Base-by-base conservation (phyloP, 2,113 vertebrate genomes). In the Poecile atricapillus region DNA sequence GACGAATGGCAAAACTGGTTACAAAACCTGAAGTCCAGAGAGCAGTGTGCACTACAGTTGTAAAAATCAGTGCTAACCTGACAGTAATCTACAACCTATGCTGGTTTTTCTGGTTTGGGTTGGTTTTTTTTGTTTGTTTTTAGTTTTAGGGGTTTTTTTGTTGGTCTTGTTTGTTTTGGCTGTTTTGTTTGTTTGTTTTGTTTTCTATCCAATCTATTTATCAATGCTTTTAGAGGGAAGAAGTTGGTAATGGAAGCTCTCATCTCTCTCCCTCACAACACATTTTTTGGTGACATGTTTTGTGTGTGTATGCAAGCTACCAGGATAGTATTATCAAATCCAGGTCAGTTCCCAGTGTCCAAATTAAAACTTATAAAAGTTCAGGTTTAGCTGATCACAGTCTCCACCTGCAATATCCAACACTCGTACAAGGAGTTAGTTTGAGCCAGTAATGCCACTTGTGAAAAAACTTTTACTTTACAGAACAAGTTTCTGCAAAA, bases 191-290 rank as follows among this genome's bases (percentile, higher is more conserved):
- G 11, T 5, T 64, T 43, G 15, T 8, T 55, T 55, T 10, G 30
- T 55, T 87, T 83, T 94, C 50, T 69, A 24, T 20, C 41, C 13
- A 44, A 11, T 52, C 31, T 52, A 24, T 52, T 83, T 63, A 62
- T 63, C 19, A 58, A 18, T 37, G 25, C 0, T 63, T 79, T 71
- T 74, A 47, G 33, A 13, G 6, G 25, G 10, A 63, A 43, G 52
- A 60, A 46, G 11, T 28, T 73, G 11, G 5, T 64, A 59, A 55
- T 50, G 49, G 12, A 73, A 87, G 15, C 12, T 77, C 17, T 46
- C 19, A 59, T n/a, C 2, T 19, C 13, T 59, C 11, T 56, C 20
- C 4, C 8, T n/a, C 4, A 13, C 27, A 41, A 25, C 0, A 1
- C 4, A 15, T 82, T 85, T 90, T 70, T 3, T 70, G 56, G 7